A percentile compares a stretch with the other conserved stretches of the same genome.
These are phyloP conservation scores for Passer domesticus DNA, from an alignment of 2,113 vertebrate species.

Conservation along the genomic window DNA sequence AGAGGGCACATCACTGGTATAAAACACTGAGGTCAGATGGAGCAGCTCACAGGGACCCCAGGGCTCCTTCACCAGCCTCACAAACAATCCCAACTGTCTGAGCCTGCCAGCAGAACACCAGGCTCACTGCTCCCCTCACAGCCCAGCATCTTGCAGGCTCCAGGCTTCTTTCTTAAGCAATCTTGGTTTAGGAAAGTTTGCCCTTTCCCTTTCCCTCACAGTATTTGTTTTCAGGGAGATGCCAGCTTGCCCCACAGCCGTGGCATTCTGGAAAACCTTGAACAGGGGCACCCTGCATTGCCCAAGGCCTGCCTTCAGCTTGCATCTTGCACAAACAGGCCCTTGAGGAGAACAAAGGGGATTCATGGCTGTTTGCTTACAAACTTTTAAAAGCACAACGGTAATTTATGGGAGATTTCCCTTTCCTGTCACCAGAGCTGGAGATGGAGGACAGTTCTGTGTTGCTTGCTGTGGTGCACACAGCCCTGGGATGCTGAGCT, in stretches of 20 bases:
- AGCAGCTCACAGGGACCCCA: rapidly evolving
- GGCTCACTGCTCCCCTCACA: background rate
- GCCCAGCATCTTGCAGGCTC: background rate
- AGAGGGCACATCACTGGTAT: background rate
- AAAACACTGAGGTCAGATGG: rapidly evolving
- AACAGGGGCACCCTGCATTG: background rate
- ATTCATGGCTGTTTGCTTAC: background rate
- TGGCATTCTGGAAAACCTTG: background rate
- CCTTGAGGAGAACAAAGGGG: background rate
- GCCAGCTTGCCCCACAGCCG: background rate
- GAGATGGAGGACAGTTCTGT: background rate
- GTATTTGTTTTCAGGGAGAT: background rate
- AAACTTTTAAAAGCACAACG: background rate
- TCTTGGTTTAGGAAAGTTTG: background rate
- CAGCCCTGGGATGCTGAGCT: background rate
- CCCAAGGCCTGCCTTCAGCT: background rate
- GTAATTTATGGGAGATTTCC: background rate
- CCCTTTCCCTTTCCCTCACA: background rate
- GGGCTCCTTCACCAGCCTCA: background rate
- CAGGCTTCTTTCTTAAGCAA: background rate
- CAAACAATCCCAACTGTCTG: background rate
- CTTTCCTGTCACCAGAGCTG: background rate
- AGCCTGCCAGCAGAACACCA: background rate
- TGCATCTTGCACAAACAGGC: background rate
- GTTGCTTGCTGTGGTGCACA: background rate